phyloP scores from a whole-genome alignment of 1,140 invertebrate genomes.

The Papilio glaucus region DNA sequence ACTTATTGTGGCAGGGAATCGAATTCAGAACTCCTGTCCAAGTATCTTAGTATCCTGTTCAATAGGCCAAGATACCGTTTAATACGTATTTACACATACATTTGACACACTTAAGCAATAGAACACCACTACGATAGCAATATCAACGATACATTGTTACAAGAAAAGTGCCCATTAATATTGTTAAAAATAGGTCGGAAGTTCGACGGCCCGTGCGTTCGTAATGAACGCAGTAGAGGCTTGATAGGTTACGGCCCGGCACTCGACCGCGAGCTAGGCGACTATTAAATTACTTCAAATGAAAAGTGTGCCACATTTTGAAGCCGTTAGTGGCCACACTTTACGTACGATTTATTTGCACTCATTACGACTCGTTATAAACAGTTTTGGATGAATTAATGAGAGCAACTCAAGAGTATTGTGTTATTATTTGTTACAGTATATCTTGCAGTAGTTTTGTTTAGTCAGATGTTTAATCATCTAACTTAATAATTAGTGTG shows the following conservation, averaged over 20 bases:
- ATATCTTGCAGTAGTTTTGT: no score
- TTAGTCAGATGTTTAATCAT: no score
- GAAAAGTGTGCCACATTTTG: constrained; percentile 32
- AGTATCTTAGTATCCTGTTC: background rate
- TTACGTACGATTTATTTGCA: background rate
- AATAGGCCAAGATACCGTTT: background rate
- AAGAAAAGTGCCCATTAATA: constrained; percentile 64
- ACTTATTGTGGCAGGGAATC: no score
- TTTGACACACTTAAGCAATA: background rate
- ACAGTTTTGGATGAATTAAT: background rate
- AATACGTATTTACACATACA: background rate
- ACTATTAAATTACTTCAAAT: constrained; percentile 27
- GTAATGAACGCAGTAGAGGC: constrained; percentile 39
- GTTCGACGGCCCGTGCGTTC: constrained; percentile 53
- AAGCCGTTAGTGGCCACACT: constrained; percentile 4
- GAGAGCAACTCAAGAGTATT: no score
- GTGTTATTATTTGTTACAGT: no score
- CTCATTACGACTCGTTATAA: background rate
- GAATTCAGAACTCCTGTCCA: no score
- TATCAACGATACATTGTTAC: constrained; percentile 57
- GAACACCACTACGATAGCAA: constrained; percentile 48
- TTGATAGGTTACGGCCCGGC: constrained; percentile 23
- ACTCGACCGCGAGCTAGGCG: constrained; percentile 8
- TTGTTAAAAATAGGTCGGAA: constrained; percentile 66
- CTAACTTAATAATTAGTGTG: no score